Evolutionary conservation across 2,797 vertebrate species (phyloP).

Genomic region (Galaxias olidus): DNA sequence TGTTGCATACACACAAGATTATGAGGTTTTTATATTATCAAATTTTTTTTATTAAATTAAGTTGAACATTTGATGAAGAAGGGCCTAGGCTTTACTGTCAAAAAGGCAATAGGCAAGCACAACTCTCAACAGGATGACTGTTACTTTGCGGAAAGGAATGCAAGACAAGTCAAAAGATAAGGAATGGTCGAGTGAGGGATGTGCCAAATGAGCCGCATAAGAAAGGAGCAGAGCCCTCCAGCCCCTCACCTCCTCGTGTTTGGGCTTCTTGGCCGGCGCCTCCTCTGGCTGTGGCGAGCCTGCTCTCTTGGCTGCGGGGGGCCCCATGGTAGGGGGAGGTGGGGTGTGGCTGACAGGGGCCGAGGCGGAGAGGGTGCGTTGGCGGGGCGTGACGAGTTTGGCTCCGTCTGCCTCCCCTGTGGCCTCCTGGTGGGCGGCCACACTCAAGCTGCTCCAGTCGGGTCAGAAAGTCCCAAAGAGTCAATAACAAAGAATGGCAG

Average conservation of each 20-base stretch:
- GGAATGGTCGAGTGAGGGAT: too few species aligned
- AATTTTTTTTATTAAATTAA: too few species aligned
- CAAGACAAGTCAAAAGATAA: too few species aligned
- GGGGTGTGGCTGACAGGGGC: slow-evolving; percentile 73
- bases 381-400: slow-evolving; percentile 8
- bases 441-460: background rate
- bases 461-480: background rate
- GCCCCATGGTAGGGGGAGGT: slow-evolving; percentile 73
- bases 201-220: too few species aligned
- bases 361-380: slow-evolving; percentile 14
- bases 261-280: slow-evolving; percentile 76
- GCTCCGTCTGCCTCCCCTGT: slow-evolving; percentile 14
- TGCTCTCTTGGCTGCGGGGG: slow-evolving; percentile 74
- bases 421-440: background rate
- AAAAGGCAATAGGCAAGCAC: too few species aligned
- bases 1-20: too few species aligned
- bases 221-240: too few species aligned
- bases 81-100: too few species aligned
- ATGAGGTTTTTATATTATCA: too few species aligned
- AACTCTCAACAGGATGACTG: too few species aligned
- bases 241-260: slow-evolving; percentile 23
- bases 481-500: background rate
- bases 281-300: slow-evolving; percentile 79
- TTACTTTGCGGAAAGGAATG: too few species aligned
- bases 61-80: too few species aligned